These are phyloP conservation scores for Andrena praecox DNA, from an alignment of 2,888 invertebrate genomes.

Conservation along the genomic window DNA sequence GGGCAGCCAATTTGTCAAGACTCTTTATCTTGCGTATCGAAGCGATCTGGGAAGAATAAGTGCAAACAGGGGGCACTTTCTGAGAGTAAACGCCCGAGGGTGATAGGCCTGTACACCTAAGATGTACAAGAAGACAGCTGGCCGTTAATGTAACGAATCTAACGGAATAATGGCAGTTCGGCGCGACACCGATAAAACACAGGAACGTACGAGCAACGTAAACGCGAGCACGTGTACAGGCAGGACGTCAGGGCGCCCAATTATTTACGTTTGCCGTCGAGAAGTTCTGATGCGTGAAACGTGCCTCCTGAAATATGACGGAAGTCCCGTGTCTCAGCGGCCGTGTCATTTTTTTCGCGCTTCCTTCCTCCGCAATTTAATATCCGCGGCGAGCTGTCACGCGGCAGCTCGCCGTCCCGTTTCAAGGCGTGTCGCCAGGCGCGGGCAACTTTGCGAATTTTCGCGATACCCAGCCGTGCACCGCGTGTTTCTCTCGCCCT, in stretches of 20 bases:
- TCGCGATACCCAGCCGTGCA: constrained; percentile 8
- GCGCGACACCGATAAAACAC: constrained; percentile 13
- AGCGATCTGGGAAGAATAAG: not conserved
- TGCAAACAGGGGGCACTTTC: not conserved
- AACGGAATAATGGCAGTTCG: not conserved
- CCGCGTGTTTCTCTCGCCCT: not conserved
- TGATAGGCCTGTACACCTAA: too few species aligned
- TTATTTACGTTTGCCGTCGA: constrained; percentile 69
- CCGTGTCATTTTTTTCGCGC: constrained; percentile 41
- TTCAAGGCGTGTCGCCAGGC: constrained; percentile 47
- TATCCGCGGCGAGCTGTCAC: constrained; percentile 59
- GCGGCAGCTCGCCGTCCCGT: constrained; percentile 12
- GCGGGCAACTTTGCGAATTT: constrained; percentile 59
- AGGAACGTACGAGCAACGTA: not conserved
- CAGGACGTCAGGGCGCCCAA: constrained; percentile 22
- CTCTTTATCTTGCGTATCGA: not conserved
- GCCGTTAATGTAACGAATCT: not conserved
- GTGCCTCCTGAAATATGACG: constrained; percentile 70
- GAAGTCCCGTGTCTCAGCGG: constrained; percentile 43
- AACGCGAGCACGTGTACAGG: not conserved
- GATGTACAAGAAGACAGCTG: not conserved
- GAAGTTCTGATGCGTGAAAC: constrained; percentile 74
- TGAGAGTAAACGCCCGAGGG: too few species aligned
- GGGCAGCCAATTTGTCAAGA: not conserved
- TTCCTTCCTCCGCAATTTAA: constrained; percentile 63